Conservation (phyloP, 2,888 invertebrate genomes). For the Drosophila prolongata region DNA sequence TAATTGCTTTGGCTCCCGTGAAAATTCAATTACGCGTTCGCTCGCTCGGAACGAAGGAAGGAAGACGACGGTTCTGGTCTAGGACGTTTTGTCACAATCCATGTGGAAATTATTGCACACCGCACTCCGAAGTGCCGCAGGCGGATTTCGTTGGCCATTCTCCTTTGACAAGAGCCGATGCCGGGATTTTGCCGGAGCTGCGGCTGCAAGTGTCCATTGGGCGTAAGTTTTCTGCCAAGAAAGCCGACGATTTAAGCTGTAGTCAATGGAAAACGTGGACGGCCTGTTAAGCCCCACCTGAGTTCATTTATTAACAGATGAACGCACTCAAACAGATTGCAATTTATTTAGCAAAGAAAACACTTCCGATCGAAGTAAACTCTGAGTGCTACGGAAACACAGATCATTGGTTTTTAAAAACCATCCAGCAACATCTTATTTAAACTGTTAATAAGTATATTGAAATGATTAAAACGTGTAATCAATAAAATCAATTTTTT, state of each 20-base stretch:
- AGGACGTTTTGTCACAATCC: conserved; percentile 37
- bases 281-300: conserved; percentile 6
- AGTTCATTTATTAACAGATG: not conserved
- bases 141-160: conserved; percentile 25
- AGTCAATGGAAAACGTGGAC: conserved; percentile 5
- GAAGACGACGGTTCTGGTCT: conserved; percentile 8
- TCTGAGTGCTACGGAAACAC: too few relatives aligned
- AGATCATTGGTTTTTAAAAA: too few relatives aligned
- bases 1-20: conserved; percentile 57
- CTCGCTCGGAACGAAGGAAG: conserved; percentile 25
- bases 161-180: conserved; percentile 17
- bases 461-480: too few relatives aligned
- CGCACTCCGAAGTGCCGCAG: conserved; percentile 23
- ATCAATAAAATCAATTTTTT: too few relatives aligned
- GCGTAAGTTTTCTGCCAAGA: conserved; percentile 22
- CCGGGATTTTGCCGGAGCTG: conserved; percentile 22
- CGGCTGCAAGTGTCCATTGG: conserved; percentile 11
- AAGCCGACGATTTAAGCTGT: conserved; percentile 16
- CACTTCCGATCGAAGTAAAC: not conserved
- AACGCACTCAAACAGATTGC: not conserved
- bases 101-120: conserved; percentile 57
- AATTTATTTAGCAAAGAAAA: not conserved
- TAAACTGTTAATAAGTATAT: too few relatives aligned
- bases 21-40: conserved; percentile 61
- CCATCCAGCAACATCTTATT: too few relatives aligned